Evolutionary conservation across 2,797 vertebrate genomes (phyloP).

Genomic region (Chiloscyllium punctatum): DNA sequence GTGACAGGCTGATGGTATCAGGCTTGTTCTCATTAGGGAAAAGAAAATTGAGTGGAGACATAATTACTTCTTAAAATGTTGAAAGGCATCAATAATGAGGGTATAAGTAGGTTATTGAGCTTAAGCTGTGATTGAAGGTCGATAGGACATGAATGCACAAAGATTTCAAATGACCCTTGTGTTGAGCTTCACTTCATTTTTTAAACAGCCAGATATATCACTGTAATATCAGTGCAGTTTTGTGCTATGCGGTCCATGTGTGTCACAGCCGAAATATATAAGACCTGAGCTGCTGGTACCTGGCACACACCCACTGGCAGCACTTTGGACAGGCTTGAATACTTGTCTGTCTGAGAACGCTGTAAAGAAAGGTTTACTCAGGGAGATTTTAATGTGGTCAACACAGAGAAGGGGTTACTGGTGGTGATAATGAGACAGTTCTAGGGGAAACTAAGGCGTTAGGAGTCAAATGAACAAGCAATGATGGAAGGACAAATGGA

Average conservation of each 20-base stretch:
- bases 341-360: neutral
- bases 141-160: neutral
- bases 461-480: no score
- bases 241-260: neutral
- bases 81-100: slow-evolving; percentile 6
- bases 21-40: neutral
- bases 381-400: neutral
- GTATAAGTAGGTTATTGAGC: neutral
- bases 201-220: no score
- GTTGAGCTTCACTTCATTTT: neutral
- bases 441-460: neutral
- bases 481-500: neutral
- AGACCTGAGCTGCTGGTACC: neutral
- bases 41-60: neutral
- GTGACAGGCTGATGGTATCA: neutral
- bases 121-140: neutral
- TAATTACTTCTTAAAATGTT: neutral
- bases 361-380: no score
- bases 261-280: neutral
- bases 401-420: no score
- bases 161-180: neutral
- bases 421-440: neutral
- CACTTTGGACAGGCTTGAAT: neutral
- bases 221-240: neutral
- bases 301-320: neutral